These are phyloP conservation scores for Ictidomys tridecemlineatus DNA, from an alignment of 2,113 vertebrate genomes.

Conservation along the genomic window DNA sequence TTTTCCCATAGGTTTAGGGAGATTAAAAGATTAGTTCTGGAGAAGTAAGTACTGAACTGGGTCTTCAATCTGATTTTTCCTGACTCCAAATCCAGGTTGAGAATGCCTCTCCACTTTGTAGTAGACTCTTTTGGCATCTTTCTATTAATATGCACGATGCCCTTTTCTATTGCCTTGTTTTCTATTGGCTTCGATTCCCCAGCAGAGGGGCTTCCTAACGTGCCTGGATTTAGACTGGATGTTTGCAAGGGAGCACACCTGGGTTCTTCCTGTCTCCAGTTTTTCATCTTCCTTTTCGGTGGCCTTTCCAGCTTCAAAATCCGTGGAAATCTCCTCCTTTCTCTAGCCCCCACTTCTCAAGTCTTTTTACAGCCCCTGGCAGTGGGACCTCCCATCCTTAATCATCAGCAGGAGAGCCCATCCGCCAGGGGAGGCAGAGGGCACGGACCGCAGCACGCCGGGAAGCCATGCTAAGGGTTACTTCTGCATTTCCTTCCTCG, in stretches of 20 bases:
- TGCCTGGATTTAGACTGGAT: not conserved
- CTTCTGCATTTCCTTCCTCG: constrained; percentile 70
- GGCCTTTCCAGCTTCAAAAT: constrained; percentile 26
- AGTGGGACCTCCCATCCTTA: constrained; percentile 58
- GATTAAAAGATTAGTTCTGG: not conserved
- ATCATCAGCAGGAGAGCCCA: constrained; percentile 67
- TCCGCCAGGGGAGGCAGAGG: constrained; percentile 64
- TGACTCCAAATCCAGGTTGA: not conserved
- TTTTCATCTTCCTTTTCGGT: constrained; percentile 45
- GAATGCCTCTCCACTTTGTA: not conserved
- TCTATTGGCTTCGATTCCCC: not conserved
- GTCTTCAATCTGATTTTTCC: constrained; percentile 16
- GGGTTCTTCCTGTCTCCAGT: not conserved
- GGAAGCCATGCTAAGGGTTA: constrained; percentile 75
- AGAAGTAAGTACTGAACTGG: not conserved
- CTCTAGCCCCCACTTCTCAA: not conserved
- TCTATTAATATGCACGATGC: not conserved
- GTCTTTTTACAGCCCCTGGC: constrained; percentile 41
- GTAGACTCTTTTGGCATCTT: constrained; percentile 20
- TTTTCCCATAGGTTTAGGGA: not conserved
- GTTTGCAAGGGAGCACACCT: not conserved
- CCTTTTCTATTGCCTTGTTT: not conserved
- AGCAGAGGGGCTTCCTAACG: constrained; percentile 19
- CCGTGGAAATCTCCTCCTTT: not conserved
- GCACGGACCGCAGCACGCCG: constrained; percentile 58